phyloP scores from a whole-genome alignment of 2,888 invertebrate genomes.

The Dolichopus griseipennis region DNA sequence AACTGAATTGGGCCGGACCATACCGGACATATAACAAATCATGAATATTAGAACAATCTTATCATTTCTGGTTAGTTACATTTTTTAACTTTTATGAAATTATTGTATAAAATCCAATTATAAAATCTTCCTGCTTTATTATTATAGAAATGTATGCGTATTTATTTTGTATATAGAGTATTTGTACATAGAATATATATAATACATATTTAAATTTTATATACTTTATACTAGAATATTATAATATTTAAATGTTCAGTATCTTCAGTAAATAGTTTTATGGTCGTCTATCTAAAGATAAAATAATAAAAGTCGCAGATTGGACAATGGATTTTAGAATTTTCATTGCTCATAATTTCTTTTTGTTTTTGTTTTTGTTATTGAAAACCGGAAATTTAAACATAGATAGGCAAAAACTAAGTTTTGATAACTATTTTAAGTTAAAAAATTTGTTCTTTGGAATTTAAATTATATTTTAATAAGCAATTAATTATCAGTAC shows the following conservation, averaged over 20 bases:
- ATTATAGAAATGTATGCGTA: too few relatives aligned
- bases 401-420: not conserved
- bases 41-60: not conserved
- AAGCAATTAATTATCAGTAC: too few relatives aligned
- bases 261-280: not conserved
- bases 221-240: not conserved
- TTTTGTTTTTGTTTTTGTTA: not conserved
- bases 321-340: not conserved
- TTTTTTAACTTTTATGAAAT: not conserved
- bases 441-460: too few relatives aligned
- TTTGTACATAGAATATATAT: too few relatives aligned
- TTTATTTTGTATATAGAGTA: too few relatives aligned
- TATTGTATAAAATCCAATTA: not conserved
- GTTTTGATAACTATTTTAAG: too few relatives aligned
- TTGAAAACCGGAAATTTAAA: not conserved
- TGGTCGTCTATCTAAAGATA: not conserved
- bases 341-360: not conserved
- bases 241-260: not conserved
- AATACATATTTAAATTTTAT: not conserved
- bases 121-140: not conserved
- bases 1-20: too few relatives aligned
- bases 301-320: not conserved
- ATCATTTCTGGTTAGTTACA: not conserved
- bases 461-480: too few relatives aligned
- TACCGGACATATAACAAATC: not conserved